Evolutionary conservation across 2,113 vertebrate species (phyloP).

Genomic region (Lagopus muta): DNA sequence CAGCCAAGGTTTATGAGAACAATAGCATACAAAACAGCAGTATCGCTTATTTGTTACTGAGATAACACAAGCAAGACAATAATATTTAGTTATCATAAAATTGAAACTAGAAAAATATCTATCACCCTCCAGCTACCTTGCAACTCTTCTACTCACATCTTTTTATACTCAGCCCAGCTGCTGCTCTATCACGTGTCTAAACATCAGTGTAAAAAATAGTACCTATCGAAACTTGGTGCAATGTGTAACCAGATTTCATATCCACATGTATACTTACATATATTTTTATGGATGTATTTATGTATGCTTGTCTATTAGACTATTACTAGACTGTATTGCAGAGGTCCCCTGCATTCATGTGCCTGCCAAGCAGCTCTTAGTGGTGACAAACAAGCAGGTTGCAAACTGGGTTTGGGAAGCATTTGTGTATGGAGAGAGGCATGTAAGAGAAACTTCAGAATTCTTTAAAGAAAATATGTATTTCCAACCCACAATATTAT

Average conservation of each 20-base stretch:
- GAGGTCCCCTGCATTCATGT: not conserved
- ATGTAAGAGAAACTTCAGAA: not conserved
- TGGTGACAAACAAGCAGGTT: not conserved
- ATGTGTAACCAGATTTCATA: not conserved
- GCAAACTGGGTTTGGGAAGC: not conserved
- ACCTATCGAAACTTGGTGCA: not conserved
- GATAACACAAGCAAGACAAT: not conserved
- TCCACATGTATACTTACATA: not conserved
- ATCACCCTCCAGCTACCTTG: rapidly evolving
- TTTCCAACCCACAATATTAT: not conserved
- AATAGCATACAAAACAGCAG: not conserved
- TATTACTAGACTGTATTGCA: not conserved
- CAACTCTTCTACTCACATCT: not conserved
- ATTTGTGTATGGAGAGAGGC: not conserved
- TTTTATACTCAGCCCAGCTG: not conserved
- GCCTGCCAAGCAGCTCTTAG: not conserved
- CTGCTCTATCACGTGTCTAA: not conserved
- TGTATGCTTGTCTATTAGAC: not conserved
- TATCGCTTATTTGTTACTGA: not conserved
- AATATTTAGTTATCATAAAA: not conserved
- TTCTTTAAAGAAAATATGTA: not conserved
- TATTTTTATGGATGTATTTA: not conserved
- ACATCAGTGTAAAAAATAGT: not conserved
- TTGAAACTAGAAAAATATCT: not conserved
- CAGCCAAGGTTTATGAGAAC: not conserved